phyloP scores from a whole-genome alignment of 1,140 invertebrate species.

The Ganaspis sp. region DNA sequence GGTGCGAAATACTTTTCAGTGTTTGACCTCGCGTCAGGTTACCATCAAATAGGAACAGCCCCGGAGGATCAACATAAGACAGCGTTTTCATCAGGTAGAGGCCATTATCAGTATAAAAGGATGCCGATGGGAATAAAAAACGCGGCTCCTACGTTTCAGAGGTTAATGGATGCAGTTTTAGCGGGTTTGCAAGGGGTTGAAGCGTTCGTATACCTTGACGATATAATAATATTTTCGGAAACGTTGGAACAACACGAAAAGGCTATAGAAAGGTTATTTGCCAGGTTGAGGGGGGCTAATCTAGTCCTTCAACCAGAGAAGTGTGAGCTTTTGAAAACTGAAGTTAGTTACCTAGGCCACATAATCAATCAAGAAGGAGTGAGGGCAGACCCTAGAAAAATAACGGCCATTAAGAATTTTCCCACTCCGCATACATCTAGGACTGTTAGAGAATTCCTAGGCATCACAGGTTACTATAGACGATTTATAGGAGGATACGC shows the following conservation, averaged over 20 bases:
- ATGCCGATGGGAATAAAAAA: slow-evolving; percentile 18
- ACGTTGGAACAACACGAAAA: background rate
- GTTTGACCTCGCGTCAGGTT: background rate
- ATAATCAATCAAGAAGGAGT: background rate
- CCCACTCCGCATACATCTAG: background rate
- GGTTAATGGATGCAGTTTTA: slow-evolving; percentile 47
- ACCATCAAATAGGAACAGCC: background rate
- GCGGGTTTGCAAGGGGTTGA: background rate
- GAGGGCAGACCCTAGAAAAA: background rate
- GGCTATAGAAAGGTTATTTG: background rate
- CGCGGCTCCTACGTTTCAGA: slow-evolving; percentile 46
- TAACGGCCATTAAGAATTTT: background rate
- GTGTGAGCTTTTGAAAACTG: background rate
- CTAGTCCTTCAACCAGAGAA: background rate
- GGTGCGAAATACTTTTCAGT: background rate
- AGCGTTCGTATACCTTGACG: background rate
- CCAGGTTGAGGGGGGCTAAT: background rate
- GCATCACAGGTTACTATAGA: background rate
- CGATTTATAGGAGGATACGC: background rate
- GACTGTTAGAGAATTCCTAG: background rate
- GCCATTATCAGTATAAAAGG: slow-evolving; percentile 2
- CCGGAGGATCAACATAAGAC: background rate
- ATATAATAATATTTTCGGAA: background rate
- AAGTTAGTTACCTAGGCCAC: background rate
- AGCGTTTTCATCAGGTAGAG: background rate